Base-by-base conservation (phyloP, 37 sponge, comb jelly and placozoan genomes). In the Lycopodina hypogea region DNA sequence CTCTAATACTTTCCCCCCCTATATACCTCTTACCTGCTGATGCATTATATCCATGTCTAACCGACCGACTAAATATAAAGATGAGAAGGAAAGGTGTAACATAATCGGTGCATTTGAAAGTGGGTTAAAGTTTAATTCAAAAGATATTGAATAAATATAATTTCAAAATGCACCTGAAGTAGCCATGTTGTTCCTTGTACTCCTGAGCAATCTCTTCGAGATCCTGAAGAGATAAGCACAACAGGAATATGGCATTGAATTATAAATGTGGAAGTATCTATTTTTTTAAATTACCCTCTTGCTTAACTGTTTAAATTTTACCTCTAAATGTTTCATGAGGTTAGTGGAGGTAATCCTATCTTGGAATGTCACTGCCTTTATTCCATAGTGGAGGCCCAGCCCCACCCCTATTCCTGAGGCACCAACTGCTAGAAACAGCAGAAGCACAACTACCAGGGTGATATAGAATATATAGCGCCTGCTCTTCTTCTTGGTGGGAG, bases 11-110 rank as follows among this genome's bases (percentile, higher is more conserved):
- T 12, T 24, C 3, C n/a, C 50, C 3, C 4, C 6, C 37, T 36
- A 68, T 30, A 24, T 36, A 32, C 32, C 30, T 74, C 81, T 22
- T 53, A 90, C 91, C 91, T 67, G 91, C 91, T 42, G 87, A 86
- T 36, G 41, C 63, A 57, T 90, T 90, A 57, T 82, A 90, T 3
- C 83, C 91, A 79, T 74, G 77, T 42, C 56, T 57, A 57, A 90
- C 87, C 23, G 91, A 82, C 8, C 91, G 91, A 74, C 91, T 90
- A 71, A 38, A 35, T 33, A 59, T 24, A 60, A 21, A 65, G 28
- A 58, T 53, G 48, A 4, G n/a, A 26, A 74, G 48, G 36, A 32
- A 37, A 53, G 0, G 28, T 35, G 53, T 50, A 7, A 42, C 24
- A 71, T 2, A 71, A 3, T 11, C 23, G 41, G 50, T 11, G 2